phyloP scores from a whole-genome alignment of 1,140 invertebrate genomes.

The Drosophila asahinai region DNA sequence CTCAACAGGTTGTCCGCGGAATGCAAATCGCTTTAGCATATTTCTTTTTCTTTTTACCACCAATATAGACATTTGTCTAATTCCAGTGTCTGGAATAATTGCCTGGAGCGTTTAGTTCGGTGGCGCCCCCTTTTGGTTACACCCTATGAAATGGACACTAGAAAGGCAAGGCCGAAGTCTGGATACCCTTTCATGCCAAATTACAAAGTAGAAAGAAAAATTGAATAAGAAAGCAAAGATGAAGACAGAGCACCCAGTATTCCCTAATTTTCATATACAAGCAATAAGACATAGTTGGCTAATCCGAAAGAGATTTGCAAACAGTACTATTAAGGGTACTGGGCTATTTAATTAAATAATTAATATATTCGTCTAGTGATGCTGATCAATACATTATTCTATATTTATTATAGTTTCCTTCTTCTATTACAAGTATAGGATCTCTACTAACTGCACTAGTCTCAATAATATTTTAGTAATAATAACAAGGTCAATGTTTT shows the following conservation, averaged over 20 bases:
- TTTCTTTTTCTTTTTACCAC: constrained; percentile 7
- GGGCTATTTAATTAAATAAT: too few species aligned
- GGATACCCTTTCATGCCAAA: too few species aligned
- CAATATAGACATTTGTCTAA: constrained; percentile 47
- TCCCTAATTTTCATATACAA: not conserved
- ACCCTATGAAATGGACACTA: not conserved
- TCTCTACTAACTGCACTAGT: too few species aligned
- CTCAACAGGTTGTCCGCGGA: constrained; percentile 36
- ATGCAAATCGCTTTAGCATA: constrained; percentile 38
- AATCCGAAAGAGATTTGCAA: too few species aligned
- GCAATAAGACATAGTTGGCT: not conserved
- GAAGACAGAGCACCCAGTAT: not conserved
- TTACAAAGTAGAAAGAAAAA: not conserved
- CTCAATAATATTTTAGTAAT: too few species aligned
- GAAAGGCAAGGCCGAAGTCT: too few species aligned
- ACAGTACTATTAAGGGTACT: too few species aligned
- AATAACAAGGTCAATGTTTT: too few species aligned
- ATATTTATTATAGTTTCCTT: too few species aligned
- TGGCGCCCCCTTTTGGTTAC: constrained; percentile 51
- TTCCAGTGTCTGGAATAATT: constrained; percentile 31
- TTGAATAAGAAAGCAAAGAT: not conserved
- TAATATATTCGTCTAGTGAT: too few species aligned
- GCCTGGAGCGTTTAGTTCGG: constrained; percentile 26
- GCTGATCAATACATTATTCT: not conserved
- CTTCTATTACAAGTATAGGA: too few species aligned